Percentiles rank a stretch among this genome's conserved stretches.
Evolutionary conservation across 2,113 vertebrate species (phyloP).

Genomic region (Aplodontia rufa): DNA sequence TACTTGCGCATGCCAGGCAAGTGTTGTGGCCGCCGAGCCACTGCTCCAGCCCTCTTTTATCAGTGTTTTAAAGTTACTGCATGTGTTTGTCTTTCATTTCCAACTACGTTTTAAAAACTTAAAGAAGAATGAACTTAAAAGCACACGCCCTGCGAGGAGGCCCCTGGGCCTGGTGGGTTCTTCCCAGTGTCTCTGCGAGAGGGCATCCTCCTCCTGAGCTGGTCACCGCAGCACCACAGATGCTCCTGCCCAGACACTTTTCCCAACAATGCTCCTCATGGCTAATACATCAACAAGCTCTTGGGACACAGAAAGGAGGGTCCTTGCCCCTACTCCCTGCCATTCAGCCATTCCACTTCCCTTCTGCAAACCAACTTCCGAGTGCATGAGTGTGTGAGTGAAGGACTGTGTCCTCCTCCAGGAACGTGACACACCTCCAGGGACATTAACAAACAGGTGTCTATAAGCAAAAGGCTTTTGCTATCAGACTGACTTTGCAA

Average conservation of each 20-base stretch:
- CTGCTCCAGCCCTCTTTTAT: too few relatives aligned
- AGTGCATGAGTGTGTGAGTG: background rate
- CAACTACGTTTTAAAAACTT: background rate
- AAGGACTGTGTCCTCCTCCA: background rate
- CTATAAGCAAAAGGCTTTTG: background rate
- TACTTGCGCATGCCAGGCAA: too few relatives aligned
- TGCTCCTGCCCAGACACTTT: background rate
- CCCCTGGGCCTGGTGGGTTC: accelerated
- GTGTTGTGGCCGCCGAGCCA: too few relatives aligned
- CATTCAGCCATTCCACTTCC: background rate
- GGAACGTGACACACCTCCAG: background rate
- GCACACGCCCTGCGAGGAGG: background rate
- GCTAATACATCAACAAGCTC: background rate
- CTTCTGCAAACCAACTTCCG: background rate
- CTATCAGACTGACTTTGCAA: background rate
- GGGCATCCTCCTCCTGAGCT: accelerated
- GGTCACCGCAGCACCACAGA: background rate
- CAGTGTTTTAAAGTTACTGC: background rate
- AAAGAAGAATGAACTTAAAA: too few relatives aligned
- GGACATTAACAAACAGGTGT: background rate
- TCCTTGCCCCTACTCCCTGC: background rate
- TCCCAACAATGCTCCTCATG: background rate
- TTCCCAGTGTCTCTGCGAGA: too few relatives aligned
- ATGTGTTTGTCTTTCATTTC: background rate
- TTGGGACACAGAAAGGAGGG: background rate